Evolutionary conservation across 2,888 invertebrate species (phyloP), one percentile per base, ranked within the genome.

Genomic region (Cephus runcator): DNA sequence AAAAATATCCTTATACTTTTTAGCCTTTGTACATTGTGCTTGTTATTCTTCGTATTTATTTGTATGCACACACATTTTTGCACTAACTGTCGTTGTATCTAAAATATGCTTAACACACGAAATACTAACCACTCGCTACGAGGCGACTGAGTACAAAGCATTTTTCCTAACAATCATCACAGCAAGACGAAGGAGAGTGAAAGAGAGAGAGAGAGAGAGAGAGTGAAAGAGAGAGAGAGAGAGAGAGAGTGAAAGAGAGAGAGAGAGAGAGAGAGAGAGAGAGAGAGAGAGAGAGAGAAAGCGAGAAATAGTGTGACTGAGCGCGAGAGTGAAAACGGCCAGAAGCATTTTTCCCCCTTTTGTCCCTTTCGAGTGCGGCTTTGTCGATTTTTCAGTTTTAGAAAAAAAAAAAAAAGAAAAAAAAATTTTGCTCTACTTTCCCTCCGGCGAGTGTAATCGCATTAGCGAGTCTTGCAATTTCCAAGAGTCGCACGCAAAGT

Each of bases 31-130:
- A 90, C 85, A 90, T 89, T 89, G 86, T 85, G 90, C 88, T 90
- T 89, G 85, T 88, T 88, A 85, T 83, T 81, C 87, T 85, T 89
- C 87, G 87, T 90, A 90, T 90, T 90, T 90, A 90, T 90, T 90
- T 88, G 83, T 85, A 84, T 81, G 84, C 86, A 84, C 80, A 56
- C 40, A 75, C 76, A 76, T 75, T 76, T 36, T 77, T 36, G 85
- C 86, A 85, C 84, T 82, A 82, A 79, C 83, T 79, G 81, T 80
- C 83, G 80, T 85, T 83, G 82, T 83, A 82, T 77, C 77, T 83
- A 56, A 56, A 56, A 84, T 79, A 71, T 75, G 81, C 79, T 81
- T 79, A 79, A 78, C 73, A 73, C 77, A 76, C 76, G 78, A 83
- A 79, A 82, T 79, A 86, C 85, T 85, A 86, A 87, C 83, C 83